Base-by-base conservation (phyloP, 1,140 invertebrate genomes). In the Goniozus legneri region DNA sequence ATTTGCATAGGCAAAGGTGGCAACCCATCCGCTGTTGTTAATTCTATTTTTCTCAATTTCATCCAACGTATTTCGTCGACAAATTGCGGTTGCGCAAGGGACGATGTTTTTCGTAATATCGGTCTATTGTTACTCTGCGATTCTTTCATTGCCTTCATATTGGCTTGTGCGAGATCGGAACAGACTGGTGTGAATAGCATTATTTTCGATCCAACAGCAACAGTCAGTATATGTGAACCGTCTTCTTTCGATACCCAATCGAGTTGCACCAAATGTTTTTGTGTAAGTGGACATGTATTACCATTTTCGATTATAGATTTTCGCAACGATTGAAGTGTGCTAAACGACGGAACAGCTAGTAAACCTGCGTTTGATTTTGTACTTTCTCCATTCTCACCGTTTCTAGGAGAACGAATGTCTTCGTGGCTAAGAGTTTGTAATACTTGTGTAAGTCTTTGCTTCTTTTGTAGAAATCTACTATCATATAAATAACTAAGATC, bases 201-300 rank as follows among this genome's bases (percentile, higher is more conserved):
- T 2, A 92, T 86, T 71, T 97, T 94, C 38, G 92, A 93, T 1
- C 95, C 95, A 36, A 98, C 91, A 0, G 89, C 95, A 0, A 98
- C 93, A 0, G 97, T 98, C 6, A 99, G 75, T 56, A 99, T 94
- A 74, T 99, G 96, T 0, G 93, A 95, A 2, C 97, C 97, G 75
- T 99, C 96, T 69, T 99, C 96, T 55, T 96, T 96, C 0, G 95
- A 97, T 2, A 98, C 95, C 97, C 97, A 99, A 76, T 98, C 97
- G 21, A 99, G 72, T 65, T 97, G 93, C 1, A 98, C 92, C 3
- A 91, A 70, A 71, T 91, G 88, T 71, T 92, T 92, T 62, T 92
- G 89, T 0, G 89, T 91, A 1, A 93, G 62, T 0, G 89, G 88
- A 62, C 89, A 93, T 0, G 91, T 92, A 63, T 93, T 93, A 0